Percentiles rank a stretch among this genome's conserved stretches.
Evolutionary conservation across 2,113 vertebrate species (phyloP).

Genomic region (Nesoenas mayeri): DNA sequence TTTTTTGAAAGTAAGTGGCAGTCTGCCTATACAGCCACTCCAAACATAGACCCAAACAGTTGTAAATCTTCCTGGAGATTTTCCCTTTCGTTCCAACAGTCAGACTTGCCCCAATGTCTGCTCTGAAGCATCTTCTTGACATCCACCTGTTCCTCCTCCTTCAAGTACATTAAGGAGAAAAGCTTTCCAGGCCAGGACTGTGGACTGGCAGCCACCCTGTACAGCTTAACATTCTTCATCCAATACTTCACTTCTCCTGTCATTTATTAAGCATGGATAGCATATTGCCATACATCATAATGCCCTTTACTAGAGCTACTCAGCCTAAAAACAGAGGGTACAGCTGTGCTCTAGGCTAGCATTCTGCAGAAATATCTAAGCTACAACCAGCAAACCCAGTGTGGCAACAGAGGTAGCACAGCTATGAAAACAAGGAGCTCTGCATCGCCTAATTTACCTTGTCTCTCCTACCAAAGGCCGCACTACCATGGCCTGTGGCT

Average conservation of each 20-base stretch:
- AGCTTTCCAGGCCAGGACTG: not conserved
- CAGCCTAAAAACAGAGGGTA: conserved; percentile 34
- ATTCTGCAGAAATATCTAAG: conserved; percentile 5
- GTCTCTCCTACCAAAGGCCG: not conserved
- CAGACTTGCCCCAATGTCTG: not conserved
- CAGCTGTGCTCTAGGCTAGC: not conserved
- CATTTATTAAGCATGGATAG: not conserved
- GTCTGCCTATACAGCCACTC: not conserved
- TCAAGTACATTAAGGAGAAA: not conserved
- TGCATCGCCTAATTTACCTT: not conserved
- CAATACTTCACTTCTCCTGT: conserved; percentile 18
- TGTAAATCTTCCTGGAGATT: conserved; percentile 20
- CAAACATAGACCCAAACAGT: not conserved
- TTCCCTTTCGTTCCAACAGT: not conserved
- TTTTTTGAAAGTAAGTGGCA: not conserved
- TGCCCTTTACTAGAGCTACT: not conserved
- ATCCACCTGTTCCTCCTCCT: conserved; percentile 37
- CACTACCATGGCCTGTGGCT: not conserved
- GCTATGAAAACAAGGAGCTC: not conserved
- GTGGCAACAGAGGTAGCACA: not conserved
- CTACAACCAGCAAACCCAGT: not conserved
- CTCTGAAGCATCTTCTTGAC: not conserved
- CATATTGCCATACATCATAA: not conserved
- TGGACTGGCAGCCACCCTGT: not conserved
- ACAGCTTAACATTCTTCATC: conserved; percentile 31